These are phyloP conservation scores for Drosophila truncata DNA, from an alignment of 1,140 invertebrate species.

Conservation along the genomic window DNA sequence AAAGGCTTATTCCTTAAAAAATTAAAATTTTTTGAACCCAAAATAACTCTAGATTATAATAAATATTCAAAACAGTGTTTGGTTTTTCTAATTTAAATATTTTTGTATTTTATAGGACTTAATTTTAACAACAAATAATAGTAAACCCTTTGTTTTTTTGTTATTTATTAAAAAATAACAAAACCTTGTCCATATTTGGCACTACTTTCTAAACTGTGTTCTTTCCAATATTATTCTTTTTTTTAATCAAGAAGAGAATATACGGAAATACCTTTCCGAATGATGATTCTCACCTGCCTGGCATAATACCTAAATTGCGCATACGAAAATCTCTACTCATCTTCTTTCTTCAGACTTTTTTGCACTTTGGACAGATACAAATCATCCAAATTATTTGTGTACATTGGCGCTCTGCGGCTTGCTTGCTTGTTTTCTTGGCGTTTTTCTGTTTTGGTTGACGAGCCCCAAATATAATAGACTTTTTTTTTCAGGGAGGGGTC, in stretches of 20 bases:
- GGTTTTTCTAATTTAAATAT: neutral
- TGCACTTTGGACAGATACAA: slow-evolving; percentile 45
- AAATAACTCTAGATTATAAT: too few species aligned
- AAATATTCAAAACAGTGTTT: too few species aligned
- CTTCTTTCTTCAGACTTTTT: slow-evolving; percentile 10
- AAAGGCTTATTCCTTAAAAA: too few species aligned
- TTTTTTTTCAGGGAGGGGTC: slow-evolving; percentile 23
- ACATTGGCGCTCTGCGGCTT: slow-evolving; percentile 27
- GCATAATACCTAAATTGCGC: slow-evolving; percentile 21
- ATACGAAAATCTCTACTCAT: slow-evolving; percentile 11
- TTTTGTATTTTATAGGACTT: neutral
- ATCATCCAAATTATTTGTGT: slow-evolving; percentile 52
- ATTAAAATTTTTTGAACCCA: too few species aligned
- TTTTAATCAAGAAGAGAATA: slow-evolving; percentile 16
- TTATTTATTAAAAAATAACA: neutral
- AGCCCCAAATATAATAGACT: slow-evolving; percentile 47
- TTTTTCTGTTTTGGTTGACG: slow-evolving; percentile 40
- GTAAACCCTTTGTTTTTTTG: neutral
- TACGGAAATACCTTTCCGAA: slow-evolving; percentile 32
- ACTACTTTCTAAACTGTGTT: neutral
- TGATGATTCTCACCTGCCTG: slow-evolving; percentile 32
- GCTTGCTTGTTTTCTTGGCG: slow-evolving; percentile 31
- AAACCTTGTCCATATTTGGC: neutral
- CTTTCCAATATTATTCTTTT: neutral
- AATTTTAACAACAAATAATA: neutral